Evolutionary conservation across 1,140 invertebrate species (phyloP), one percentile per base, ranked within the genome.

Genomic region (Goniozus legneri): DNA sequence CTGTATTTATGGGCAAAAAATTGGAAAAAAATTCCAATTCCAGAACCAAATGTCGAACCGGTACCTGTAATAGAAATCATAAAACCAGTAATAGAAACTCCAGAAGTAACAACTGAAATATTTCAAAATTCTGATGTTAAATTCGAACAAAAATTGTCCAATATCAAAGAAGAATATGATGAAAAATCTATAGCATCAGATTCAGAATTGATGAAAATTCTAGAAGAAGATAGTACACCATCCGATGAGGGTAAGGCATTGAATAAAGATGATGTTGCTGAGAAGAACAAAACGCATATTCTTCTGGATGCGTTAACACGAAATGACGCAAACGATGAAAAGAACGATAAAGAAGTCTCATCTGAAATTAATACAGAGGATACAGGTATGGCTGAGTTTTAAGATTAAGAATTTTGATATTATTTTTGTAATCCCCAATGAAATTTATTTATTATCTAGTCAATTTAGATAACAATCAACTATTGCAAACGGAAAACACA

Each of bases 1-100:
- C 69, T 91, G 10, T 91, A 91, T 67, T 73, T 91, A 0, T 92
- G 89, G 89, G 85, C 88, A 0, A 88, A 90, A 62, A 86, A 85
- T 53, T 91, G 89, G 88, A 84, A 86, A 49, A 80, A 82, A 52
- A 65, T 68, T 0, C 73, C 78, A 68, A 39, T 68, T 33, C 59
- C 65, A 24, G 56, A 71, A 39, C 44, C 60, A 32, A 56, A 68
- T 8, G 46, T 49, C 0, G 65, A 72, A 3, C 64, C 69, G 15
- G 52, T 77, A 44, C 61, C 72, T 39, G 44, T 75, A 15, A 64
- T 71, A 39, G 64, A 73, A 46, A 59, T 68, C 43, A 57, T 54
- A 22, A 56, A 73, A 60, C 34, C 18, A 20, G 40, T 33, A 24
- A 46, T 47, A 6, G 52, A 56, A 31, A 8, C 32, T 18, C 14